These are phyloP conservation scores for Andinoacara biseriatus DNA, from an alignment of 2,113 vertebrate species.

Conservation along the genomic window DNA sequence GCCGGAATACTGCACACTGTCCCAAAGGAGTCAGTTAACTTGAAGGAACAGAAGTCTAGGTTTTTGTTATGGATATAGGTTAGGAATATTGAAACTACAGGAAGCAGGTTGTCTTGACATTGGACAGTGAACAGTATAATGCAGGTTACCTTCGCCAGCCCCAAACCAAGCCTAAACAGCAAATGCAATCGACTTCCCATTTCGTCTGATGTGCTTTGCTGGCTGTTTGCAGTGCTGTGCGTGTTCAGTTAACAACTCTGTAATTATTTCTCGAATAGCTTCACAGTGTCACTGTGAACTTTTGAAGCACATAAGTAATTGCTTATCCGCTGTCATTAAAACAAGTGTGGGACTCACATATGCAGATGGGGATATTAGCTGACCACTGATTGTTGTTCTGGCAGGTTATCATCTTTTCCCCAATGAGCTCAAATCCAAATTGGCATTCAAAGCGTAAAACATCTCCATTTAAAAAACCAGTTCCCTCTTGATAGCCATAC, in stretches of 20 bases:
- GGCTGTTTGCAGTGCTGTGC: constrained; percentile 29
- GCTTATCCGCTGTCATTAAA: constrained; percentile 45
- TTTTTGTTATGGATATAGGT: constrained; percentile 34
- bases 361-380: constrained; percentile 98
- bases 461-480: constrained; percentile 94
- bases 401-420: constrained; percentile 96
- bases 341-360: constrained; percentile 88
- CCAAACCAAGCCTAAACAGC: constrained; percentile 8
- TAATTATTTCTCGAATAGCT: constrained; percentile 53
- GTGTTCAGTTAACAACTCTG: constrained; percentile 46
- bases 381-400: constrained; percentile 99
- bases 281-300: constrained; percentile 55
- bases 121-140: constrained; percentile 3
- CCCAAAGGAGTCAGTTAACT: constrained; percentile 28
- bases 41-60: constrained; percentile 3
- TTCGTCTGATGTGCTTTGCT: constrained; percentile 25
- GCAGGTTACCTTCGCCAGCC: background rate
- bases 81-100: constrained; percentile 20
- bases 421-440: constrained; percentile 98
- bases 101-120: background rate
- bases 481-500: constrained; percentile 94
- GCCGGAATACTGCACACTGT: constrained; percentile 15
- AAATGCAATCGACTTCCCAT: constrained; percentile 35
- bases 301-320: constrained; percentile 58
- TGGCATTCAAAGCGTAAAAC: constrained; percentile 96